Evolutionary conservation across 2,888 invertebrate genomes (phyloP), one percentile per base, ranked within the genome.

Genomic region (Coleophora flavipennella): DNA sequence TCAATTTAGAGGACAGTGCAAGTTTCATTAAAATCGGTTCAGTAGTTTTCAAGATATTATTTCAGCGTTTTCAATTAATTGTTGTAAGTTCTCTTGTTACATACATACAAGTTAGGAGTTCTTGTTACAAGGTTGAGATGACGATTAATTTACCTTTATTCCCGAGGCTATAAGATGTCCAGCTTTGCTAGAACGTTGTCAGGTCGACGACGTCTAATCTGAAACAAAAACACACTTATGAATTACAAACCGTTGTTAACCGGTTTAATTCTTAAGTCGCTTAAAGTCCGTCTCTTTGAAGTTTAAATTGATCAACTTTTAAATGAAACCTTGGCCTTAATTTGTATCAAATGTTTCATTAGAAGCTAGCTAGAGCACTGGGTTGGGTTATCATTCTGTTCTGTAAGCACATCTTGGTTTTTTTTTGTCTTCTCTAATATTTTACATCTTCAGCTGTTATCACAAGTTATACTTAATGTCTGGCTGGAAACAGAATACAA

Each of bases 251-350:
- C 20, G 6, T 20, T 20, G 20, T 20, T 4, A 20, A 20, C 20
- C 20, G 20, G 20, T 20, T 20, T 6, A 20, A 6, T 3, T 20
- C 6, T 20, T 20, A 20, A 20, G 20, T 20, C 3, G 20, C 20
- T 20, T 20, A 20, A 6, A 20, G 3, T 6, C 20, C 20, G 20
- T 10, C 10, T 14, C 7, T 33, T 9, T n/a, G 31, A 8, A 12
- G 8, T 35, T 39, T 31, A 31, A 35, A 35, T 33, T 33, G n/a
- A 11, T 33, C 33, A 37, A 35, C 35, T 35, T 28, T 37, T 36
- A 13, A 41, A 37, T 40, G 9, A 32, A 27, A 40, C 44, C 46
- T 46, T 46, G 46, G 40, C 44, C 46, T 39, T 44, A 46, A 46
- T 43, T 43, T 29, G 35, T 36, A 38, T 11, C 10, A 3, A n/a